Base-by-base conservation (phyloP, 2,113 vertebrate genomes). In the Amphilophus citrinellus region DNA sequence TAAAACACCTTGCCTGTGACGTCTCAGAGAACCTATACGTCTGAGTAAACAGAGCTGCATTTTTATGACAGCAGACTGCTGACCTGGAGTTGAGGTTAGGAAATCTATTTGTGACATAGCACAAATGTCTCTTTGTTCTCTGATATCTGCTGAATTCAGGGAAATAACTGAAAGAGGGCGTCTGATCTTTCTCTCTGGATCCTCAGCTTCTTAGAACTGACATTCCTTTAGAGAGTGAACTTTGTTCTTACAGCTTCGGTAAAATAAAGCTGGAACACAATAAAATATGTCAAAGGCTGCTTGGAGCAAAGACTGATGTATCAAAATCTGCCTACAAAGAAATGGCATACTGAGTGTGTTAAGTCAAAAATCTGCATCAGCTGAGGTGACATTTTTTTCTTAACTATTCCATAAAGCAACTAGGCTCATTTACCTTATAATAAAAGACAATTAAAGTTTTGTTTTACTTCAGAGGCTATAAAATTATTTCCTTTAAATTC, bases 141-240 rank as follows among this genome's bases (percentile, higher is more conserved):
- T 84, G 78, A 91, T 92, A 82, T 84, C 61, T 62, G 80, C 79
- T 86, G 80, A 89, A 88, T 79, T 81, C 62, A 11, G 56, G 22
- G 10, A 88, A 87, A 87, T 75, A 61, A 79, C 56, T 68, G 47
- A 87, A 85, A 20, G 30, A 61, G 10, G 76, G 50, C 68, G 85
- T 32, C 58, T 79, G 56, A 61, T 80, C 20, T 77, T 30, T 79
- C 22, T 8, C 4, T 8, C 73, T 77, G 75, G 79, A 79, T 80
- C 63, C 17, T 58, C 62, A 58, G 83, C 30, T 66, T 60, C 83
- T 88, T 77, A 82, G 77, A 59, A 30, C 60, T 56, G 84, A 58
- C 59, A 71, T 68, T 76, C 66, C 75, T 77, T 47, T 5, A 11
- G 37, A 68, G 78, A 61, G 14, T 80, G 44, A 84, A 63, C 61